Conservation (phyloP, 92 coral and sea anemone species). For the Heliopora coerulea region DNA sequence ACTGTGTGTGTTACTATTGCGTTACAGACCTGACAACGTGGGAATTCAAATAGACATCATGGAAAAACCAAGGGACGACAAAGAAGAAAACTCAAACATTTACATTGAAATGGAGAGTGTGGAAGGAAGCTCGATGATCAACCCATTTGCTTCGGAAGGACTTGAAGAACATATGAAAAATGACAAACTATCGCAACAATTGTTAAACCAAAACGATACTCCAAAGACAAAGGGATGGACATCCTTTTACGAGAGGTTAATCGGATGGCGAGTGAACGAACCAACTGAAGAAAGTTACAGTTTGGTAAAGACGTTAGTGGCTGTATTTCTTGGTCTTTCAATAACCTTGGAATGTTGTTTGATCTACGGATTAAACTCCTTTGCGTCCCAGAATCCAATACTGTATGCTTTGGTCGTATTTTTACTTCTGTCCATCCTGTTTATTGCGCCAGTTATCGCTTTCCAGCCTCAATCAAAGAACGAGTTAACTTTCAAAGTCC, state of each 20-base stretch:
- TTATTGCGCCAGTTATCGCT: slow-evolving; percentile 57
- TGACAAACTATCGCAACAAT: background rate
- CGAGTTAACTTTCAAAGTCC: slow-evolving; percentile 91
- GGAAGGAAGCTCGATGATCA: background rate
- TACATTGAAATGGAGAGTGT: background rate
- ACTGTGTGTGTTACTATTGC: slow-evolving; percentile 78
- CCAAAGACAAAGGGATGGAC: background rate
- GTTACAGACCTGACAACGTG: slow-evolving; percentile 72
- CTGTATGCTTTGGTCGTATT: slow-evolving; percentile 10
- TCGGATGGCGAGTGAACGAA: background rate
- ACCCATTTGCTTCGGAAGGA: slow-evolving; percentile 16
- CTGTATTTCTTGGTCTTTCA: slow-evolving; percentile 1
- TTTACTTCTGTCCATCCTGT: slow-evolving; percentile 57
- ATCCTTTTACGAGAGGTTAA: background rate
- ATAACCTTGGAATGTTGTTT: background rate
- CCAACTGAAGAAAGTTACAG: slow-evolving; percentile 17
- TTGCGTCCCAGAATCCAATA: background rate
- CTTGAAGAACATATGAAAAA: background rate
- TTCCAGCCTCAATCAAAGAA: slow-evolving; percentile 90
- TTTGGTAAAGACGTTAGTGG: background rate
- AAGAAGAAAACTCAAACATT: slow-evolving; percentile 6
- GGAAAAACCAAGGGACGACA: slow-evolving; percentile 5
- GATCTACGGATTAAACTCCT: slow-evolving; percentile 8
- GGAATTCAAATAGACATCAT: slow-evolving; percentile 32
- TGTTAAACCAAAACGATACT: background rate